Evolutionary conservation across 1,140 invertebrate species (phyloP).

Genomic region (Drosophila punjabiensis): DNA sequence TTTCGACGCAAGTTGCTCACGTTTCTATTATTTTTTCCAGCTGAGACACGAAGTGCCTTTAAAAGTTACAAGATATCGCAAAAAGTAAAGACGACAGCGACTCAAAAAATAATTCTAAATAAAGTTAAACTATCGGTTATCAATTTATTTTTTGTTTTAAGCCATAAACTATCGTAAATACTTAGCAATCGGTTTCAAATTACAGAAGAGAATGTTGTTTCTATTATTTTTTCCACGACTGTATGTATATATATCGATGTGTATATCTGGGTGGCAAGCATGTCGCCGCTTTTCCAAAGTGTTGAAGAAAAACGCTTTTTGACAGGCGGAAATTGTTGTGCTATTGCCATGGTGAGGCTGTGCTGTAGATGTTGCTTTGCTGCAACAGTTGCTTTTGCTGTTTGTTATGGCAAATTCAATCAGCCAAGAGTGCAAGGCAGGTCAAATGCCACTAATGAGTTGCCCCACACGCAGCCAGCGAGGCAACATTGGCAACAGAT

Average conservation of each 20-base stretch:
- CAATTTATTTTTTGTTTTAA: no score
- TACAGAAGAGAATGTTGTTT: no score
- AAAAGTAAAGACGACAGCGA: no score
- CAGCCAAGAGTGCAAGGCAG: conserved; percentile 76
- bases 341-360: conserved; percentile 9
- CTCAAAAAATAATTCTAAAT: no score
- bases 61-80: no score
- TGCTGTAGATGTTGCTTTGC: conserved; percentile 23
- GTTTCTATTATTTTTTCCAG: no score
- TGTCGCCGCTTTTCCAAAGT: conserved; percentile 54
- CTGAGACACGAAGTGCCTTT: no score
- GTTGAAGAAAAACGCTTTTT: conserved; percentile 71
- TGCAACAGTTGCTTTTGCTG: conserved; percentile 33
- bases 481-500: conserved; percentile 27
- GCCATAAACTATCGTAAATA: no score
- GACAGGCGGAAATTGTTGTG: conserved; percentile 72
- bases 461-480: conserved; percentile 75
- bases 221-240: no score
- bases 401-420: conserved; percentile 80
- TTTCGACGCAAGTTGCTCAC: no score
- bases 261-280: conserved; percentile 35
- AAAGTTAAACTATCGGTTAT: no score
- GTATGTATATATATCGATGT: not conserved
- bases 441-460: conserved; percentile 83
- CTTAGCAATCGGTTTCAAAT: no score